Evolutionary conservation across 2,797 vertebrate genomes (phyloP), one percentile per base, ranked within the genome.

Genomic region (Peromyscus eremicus): DNA sequence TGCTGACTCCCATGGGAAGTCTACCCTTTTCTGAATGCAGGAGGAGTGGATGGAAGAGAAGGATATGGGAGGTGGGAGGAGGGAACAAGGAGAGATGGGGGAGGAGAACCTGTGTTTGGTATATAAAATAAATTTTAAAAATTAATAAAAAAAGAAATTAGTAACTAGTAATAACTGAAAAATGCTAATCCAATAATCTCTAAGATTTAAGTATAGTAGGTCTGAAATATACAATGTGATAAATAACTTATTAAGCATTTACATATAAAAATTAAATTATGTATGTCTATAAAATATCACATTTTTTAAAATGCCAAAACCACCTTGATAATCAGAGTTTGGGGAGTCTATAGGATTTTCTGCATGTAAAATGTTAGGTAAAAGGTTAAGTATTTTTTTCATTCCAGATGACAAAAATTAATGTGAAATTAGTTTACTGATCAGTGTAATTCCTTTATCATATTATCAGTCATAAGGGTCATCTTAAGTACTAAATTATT

Each of bases 401-500:
- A 66, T n/a, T 55, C 2, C 43, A 40, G 29, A 8, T 70, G 7
- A 57, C 2, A 55, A 27, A 57, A 49, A 2, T 52, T 23, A 49
- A 3, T 66, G 5, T 64, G 4, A 76, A 85, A 49, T 21, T 21
- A 55, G 66, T 84, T 71, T 85, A 37, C 1, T 19, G 64, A 60
- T 83, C 52, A 64, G 21, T 77, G 79, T 94, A 94, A 92, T 76
- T 52, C 5, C 0, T 89, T 91, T 73, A 52, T 7, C 70, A 34
- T 11, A 43, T 6, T 71, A 40, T 75, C 14, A 95, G 46, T 87
- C 23, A 71, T 12, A 80, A 14, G 8, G 43, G 4, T 89, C 7
- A 83, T 76, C 92, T 94, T 81, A 91, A 91, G 29, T 95, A 66
- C 6, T 46, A 91, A 83, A 60, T 49, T 49, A 70, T 46, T 32